phyloP scores from a whole-genome alignment of 2,797 vertebrate species.

The Hirundo rustica region DNA sequence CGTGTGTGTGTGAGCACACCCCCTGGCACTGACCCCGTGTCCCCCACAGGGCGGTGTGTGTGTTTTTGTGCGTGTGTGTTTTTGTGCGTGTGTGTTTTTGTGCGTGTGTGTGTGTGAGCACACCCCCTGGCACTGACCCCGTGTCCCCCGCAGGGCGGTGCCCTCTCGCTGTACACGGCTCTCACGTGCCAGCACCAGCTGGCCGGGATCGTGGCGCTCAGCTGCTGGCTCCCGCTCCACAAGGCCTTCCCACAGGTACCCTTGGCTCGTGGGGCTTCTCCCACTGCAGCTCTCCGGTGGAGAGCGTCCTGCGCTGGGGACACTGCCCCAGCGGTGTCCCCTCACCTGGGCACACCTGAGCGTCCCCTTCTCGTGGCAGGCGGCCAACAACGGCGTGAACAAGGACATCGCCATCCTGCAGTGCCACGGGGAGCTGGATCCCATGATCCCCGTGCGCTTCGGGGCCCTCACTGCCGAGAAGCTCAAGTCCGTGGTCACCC shows the following conservation, averaged over 20 bases:
- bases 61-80: too few relatives aligned
- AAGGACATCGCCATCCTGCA: conserved; percentile 92
- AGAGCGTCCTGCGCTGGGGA: too few relatives aligned
- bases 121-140: not conserved
- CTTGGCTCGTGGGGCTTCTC: rapidly evolving
- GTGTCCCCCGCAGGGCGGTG: conserved; percentile 83
- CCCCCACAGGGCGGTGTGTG: too few relatives aligned
- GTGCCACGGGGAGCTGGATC: conserved; percentile 92
- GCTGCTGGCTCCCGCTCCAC: conserved; percentile 97
- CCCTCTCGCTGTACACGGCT: conserved; percentile 94
- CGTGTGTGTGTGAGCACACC: too few relatives aligned
- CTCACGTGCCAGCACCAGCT: conserved; percentile 93
- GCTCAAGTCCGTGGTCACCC: conserved; percentile 86
- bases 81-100: too few relatives aligned
- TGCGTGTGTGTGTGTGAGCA: not conserved
- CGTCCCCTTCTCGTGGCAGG: conserved; percentile 38
- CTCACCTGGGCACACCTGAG: not conserved
- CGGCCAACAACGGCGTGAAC: conserved; percentile 76
- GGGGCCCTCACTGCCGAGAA: conserved; percentile 91
- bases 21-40: too few relatives aligned
- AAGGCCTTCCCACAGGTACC: conserved; percentile 90
- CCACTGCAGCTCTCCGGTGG: not conserved
- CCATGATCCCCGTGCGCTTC: conserved; percentile 89
- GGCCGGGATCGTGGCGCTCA: conserved; percentile 93
- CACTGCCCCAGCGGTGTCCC: not conserved